Base-by-base conservation (phyloP, 23 tunicate genomes). In the Halocynthia aurantium region DNA sequence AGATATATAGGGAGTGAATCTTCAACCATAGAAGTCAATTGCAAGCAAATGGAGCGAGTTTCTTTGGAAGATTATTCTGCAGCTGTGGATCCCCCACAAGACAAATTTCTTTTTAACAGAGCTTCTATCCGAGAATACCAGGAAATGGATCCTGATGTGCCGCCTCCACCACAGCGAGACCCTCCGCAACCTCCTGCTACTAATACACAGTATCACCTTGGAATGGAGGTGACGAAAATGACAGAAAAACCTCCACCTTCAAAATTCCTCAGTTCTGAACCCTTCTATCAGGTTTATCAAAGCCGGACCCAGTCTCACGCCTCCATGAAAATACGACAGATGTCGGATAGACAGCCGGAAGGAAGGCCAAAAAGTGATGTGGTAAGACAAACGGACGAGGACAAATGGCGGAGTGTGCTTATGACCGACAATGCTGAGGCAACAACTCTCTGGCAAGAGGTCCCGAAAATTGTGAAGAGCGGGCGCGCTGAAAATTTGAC, bases 251-350 rank as follows among this genome's bases (percentile, higher is more conserved):
- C 96, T 62, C 96, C 96, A 8, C 96, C 62, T 51, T 88, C 87
- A 15, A 88, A 88, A 55, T 81, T 91, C 61, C 71, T 91, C 7
- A 61, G 72, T n/a, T 80, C 97, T 10, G 97, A 91, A 62, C 97
- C 97, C 40, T 52, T 91, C 50, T 72, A 13, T n/a, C 72, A 91
- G 91, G 80, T 81, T 50, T 91, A 91, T 63, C 86, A 91, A 5
- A 82, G 67, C 49, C 80, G 97, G 57, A 85, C 95, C 5, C 2
- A 83, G 67, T 67, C 95, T 0, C 84, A 83, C 49, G 95, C 95
- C 6, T 88, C 95, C 55, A 22, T 76, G 9, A 82, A 57, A 64
- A 70, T 80, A 61, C 67, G 71, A 11, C 44, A 31, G 44, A 31
- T 31, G 44, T 31, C 44, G 4, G 44, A 31, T 31, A 40, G 31